Conservation (phyloP, 92 coral and sea anemone species). For the Actinostola sp. region DNA sequence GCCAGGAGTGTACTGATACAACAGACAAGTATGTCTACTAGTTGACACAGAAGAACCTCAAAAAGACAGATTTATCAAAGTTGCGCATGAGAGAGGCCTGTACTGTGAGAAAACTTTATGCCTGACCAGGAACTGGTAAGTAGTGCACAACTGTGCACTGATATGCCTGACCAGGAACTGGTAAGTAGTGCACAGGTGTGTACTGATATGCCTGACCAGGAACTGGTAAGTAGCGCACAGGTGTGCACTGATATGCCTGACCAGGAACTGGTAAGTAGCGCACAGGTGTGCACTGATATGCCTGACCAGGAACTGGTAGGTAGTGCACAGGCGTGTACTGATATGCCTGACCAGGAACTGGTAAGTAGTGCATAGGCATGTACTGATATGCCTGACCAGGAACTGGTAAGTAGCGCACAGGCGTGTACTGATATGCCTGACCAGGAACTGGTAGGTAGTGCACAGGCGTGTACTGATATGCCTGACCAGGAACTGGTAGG, state of each 20-base stretch:
- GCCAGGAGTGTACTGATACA: conserved; percentile 49
- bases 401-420: background rate
- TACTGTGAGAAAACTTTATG: conserved; percentile 51
- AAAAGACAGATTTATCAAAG: conserved; percentile 66
- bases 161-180: background rate
- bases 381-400: background rate
- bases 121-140: conserved; percentile 71
- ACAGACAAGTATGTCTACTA: conserved; percentile 68
- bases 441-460: too few species aligned
- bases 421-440: background rate
- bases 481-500: too few species aligned
- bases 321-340: conserved; percentile 53
- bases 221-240: too few species aligned
- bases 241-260: too few species aligned
- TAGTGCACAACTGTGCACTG: background rate
- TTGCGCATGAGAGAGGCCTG: conserved; percentile 57
- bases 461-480: too few species aligned
- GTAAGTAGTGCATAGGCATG: conserved; percentile 7
- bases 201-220: background rate
- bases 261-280: too few species aligned
- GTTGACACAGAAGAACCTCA: conserved; percentile 69
- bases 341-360: conserved; percentile 71
- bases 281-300: too few species aligned
- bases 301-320: too few species aligned
- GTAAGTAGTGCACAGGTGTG: background rate